Percentiles rank a stretch among this genome's conserved stretches.
These are phyloP conservation scores for Atractosteus spatula DNA, from an alignment of 2,113 vertebrate genomes.

Conservation along the genomic window DNA sequence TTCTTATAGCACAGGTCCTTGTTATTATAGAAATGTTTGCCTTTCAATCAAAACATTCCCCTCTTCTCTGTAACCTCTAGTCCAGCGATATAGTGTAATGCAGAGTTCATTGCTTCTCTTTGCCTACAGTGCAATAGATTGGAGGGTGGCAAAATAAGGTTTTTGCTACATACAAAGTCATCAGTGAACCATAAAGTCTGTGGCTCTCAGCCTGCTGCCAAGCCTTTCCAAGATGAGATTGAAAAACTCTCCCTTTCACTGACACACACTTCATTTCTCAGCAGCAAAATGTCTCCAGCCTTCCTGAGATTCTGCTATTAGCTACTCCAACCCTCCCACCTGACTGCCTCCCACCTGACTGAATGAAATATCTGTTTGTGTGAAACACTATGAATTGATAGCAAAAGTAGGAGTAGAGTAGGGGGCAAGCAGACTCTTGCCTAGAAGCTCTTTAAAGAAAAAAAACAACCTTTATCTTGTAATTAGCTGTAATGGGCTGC, in stretches of 20 bases:
- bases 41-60: conserved; percentile 28
- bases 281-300: conserved; percentile 24
- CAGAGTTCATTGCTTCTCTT: conserved; percentile 30
- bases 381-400: conserved; percentile 36
- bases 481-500: conserved; percentile 51
- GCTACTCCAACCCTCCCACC: conserved; percentile 29
- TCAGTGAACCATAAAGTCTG: conserved; percentile 42
- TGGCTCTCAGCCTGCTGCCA: conserved; percentile 17
- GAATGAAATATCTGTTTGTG: conserved; percentile 32
- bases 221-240: conserved; percentile 26
- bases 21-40: conserved; percentile 26
- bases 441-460: conserved; percentile 19
- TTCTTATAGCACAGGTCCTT: neutral
- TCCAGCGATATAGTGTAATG: conserved; percentile 2
- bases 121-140: conserved; percentile 15
- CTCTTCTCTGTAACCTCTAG: neutral
- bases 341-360: conserved; percentile 17
- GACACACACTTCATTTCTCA: conserved; percentile 25
- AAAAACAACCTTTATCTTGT: conserved; percentile 38
- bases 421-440: conserved; percentile 10
- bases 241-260: conserved; percentile 28
- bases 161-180: conserved; percentile 50
- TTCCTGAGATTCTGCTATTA: conserved; percentile 2
- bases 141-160: conserved; percentile 22
- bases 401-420: conserved; percentile 12